These are phyloP conservation scores for Pissodes strobi DNA, from an alignment of 1,140 invertebrate genomes.

Conservation along the genomic window DNA sequence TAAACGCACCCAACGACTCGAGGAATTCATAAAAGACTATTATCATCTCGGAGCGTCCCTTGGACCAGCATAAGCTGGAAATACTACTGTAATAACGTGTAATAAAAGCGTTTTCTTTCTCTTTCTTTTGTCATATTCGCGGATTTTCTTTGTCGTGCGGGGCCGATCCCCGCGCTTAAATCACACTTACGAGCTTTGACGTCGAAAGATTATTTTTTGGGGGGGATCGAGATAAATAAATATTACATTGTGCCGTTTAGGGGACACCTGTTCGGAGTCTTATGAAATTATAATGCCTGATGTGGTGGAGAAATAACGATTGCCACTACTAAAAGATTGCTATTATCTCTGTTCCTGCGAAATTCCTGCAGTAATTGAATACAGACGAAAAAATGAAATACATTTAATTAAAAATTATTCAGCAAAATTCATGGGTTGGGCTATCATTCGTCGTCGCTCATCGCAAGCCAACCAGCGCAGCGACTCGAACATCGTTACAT, in stretches of 20 bases:
- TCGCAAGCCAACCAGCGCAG: too few species aligned
- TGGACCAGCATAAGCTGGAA: constrained; percentile 45
- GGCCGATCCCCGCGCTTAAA: constrained; percentile 40
- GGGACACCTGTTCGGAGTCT: constrained; percentile 11
- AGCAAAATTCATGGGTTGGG: too few species aligned
- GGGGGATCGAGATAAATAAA: constrained; percentile 20
- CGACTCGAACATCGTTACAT: too few species aligned
- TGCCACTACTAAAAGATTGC: too few species aligned
- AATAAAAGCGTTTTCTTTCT: constrained; percentile 46
- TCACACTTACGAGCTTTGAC: constrained; percentile 43
- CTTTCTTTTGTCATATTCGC: constrained; percentile 35
- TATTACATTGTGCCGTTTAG: constrained; percentile 9
- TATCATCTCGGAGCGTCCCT: constrained; percentile 35
- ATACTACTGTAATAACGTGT: constrained; percentile 51
- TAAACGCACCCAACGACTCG: constrained; percentile 19
- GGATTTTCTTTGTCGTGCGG: constrained; percentile 33
- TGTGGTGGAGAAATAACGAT: too few species aligned
- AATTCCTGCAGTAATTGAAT: too few species aligned
- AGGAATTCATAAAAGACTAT: constrained; percentile 42
- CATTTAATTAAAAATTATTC: too few species aligned
- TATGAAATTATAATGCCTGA: neutral
- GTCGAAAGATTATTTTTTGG: constrained; percentile 29
- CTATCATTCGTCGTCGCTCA: too few species aligned
- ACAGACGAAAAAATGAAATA: too few species aligned
- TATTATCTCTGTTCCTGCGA: too few species aligned